Percentiles rank a stretch among this genome's conserved stretches.
Evolutionary conservation across 2,888 invertebrate genomes (phyloP).

Genomic region (Sceliomorpha sp.): DNA sequence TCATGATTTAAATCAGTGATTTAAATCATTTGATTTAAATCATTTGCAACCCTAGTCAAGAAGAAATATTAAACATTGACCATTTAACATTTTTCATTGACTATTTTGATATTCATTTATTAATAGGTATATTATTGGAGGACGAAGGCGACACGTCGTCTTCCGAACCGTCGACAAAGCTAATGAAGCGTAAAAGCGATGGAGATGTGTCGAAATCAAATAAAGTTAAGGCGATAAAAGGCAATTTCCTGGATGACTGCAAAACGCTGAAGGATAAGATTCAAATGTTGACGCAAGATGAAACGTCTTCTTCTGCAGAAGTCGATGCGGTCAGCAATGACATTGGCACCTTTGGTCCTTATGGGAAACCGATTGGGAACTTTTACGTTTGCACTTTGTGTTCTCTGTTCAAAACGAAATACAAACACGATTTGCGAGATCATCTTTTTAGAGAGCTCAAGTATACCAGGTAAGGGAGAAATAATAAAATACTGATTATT

Average conservation of each 20-base stretch:
- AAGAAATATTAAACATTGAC: too few species aligned
- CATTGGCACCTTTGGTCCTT: conserved; percentile 67
- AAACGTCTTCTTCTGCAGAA: background rate
- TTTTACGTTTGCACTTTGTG: conserved; percentile 85
- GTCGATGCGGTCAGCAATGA: conserved; percentile 13
- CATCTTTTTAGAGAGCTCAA: conserved; percentile 86
- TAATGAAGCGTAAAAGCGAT: conserved; percentile 64
- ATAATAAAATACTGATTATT: background rate
- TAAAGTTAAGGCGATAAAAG: too few species aligned
- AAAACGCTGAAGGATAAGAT: conserved; percentile 35
- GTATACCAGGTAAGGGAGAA: conserved; percentile 85
- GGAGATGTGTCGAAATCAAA: conserved; percentile 34
- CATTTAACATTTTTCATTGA: background rate
- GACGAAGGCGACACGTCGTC: conserved; percentile 33
- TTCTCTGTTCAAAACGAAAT: conserved; percentile 82
- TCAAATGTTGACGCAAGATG: conserved; percentile 3
- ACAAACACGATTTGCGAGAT: conserved; percentile 83
- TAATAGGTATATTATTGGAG: conserved; percentile 49
- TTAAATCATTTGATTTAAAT: too few species aligned
- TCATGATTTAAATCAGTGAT: too few species aligned
- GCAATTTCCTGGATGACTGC: conserved; percentile 60
- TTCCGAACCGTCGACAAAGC: conserved; percentile 48
- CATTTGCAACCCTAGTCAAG: too few species aligned
- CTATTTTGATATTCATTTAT: conserved; percentile 4
- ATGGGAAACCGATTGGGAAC: conserved; percentile 82